Conservation (phyloP, 2,888 invertebrate genomes). For the Andricus quercusramuli region DNA sequence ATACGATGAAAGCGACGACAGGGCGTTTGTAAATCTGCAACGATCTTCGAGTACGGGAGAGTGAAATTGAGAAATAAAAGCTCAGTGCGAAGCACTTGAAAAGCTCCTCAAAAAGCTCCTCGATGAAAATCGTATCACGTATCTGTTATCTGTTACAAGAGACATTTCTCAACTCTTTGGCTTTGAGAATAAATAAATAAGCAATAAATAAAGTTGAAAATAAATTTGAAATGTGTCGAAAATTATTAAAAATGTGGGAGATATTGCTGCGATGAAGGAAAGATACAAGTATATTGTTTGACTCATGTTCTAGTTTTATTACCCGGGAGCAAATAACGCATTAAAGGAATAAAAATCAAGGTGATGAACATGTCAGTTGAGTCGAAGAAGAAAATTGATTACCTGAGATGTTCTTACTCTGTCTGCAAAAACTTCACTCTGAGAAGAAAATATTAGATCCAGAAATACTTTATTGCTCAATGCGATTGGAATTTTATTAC, state of each 20-base stretch:
- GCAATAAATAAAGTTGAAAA: neutral
- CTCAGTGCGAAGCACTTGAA: neutral
- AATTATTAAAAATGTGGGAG: neutral
- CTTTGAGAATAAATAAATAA: no score
- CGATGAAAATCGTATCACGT: no score
- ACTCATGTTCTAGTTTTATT: constrained; percentile 10
- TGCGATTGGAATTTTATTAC: neutral
- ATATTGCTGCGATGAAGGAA: neutral
- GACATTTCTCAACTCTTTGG: neutral
- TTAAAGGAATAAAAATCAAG: constrained; percentile 18
- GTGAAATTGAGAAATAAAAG: neutral
- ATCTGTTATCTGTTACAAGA: neutral
- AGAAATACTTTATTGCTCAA: constrained; percentile 28
- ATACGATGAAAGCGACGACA: neutral
- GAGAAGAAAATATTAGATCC: constrained; percentile 12
- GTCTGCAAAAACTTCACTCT: neutral
- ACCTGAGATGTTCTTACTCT: neutral
- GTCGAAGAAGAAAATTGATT: constrained; percentile 21
- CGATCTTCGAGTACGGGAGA: no score
- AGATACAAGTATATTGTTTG: neutral
- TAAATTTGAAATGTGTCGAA: no score
- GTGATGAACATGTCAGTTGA: constrained; percentile 29
- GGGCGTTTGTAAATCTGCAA: neutral
- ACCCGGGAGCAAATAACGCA: constrained; percentile 1
- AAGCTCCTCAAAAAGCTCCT: neutral